Conservation (phyloP, 2,797 vertebrate species). For the Gymnoscopelus microlampas region DNA sequence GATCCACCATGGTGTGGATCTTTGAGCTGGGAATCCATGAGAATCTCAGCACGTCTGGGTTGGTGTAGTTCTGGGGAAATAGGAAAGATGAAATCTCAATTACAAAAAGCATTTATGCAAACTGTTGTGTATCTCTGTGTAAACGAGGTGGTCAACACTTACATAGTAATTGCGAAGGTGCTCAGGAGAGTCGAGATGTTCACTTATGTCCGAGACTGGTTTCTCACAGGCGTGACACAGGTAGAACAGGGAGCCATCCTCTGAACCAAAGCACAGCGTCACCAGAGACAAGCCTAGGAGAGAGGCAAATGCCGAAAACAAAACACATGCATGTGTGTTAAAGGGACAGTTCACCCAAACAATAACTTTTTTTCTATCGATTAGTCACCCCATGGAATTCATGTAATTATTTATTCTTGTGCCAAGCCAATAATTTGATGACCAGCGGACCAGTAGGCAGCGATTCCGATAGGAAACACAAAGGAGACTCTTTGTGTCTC, state of each 20-base stretch:
- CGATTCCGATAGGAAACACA: no score
- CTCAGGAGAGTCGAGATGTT: conserved; percentile 42
- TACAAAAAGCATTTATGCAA: no score
- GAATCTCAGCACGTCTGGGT: conserved; percentile 61
- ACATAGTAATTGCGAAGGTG: conserved; percentile 68
- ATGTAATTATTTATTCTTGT: no score
- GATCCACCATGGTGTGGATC: rapidly evolving
- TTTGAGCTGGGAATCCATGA: conserved; percentile 52
- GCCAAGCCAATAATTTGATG: no score
- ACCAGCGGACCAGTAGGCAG: no score
- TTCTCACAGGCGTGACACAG: conserved; percentile 71
- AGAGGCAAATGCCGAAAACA: conserved; percentile 3
- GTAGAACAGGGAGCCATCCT: neutral
- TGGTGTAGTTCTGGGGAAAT: conserved; percentile 47
- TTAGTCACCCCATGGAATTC: no score
- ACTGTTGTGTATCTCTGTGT: no score
- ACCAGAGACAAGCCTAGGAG: conserved; percentile 63
- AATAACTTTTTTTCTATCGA: no score
- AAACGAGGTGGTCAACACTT: conserved; percentile 19
- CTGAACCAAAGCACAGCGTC: conserved; percentile 56
- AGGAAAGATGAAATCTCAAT: neutral
- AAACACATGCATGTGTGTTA: no score
- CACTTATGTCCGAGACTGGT: neutral
- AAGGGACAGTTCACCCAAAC: no score
- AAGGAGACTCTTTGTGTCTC: no score